These are phyloP conservation scores for Lasioglossum figueresi DNA, from an alignment of 2,888 invertebrate species.

Conservation along the genomic window DNA sequence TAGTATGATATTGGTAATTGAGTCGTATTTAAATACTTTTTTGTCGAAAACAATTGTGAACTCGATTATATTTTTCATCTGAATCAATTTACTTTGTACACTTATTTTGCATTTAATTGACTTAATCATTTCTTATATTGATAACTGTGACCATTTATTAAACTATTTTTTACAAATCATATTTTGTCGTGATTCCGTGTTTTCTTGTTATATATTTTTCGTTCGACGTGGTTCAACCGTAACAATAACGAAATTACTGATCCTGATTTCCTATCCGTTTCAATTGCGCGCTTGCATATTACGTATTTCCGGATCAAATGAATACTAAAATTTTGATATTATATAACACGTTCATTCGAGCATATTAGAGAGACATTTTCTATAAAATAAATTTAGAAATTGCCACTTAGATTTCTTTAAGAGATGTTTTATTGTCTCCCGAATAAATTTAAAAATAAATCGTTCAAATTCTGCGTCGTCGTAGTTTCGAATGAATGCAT, in stretches of 20 bases:
- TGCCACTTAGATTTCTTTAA: slow-evolving; percentile 18
- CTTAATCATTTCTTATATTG: neutral
- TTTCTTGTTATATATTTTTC: slow-evolving; percentile 8
- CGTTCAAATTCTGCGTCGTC: neutral
- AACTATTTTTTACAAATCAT: slow-evolving; percentile 5
- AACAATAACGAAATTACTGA: neutral
- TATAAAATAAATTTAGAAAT: slow-evolving; percentile 44
- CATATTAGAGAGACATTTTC: slow-evolving; percentile 13
- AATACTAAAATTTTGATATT: slow-evolving; percentile 34
- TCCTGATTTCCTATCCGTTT: neutral
- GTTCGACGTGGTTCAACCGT: neutral
- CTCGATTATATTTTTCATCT: slow-evolving; percentile 67
- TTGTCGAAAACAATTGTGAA: slow-evolving; percentile 53
- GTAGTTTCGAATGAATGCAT: neutral
- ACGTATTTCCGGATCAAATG: neutral
- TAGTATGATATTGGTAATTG: slow-evolving; percentile 50
- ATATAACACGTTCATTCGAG: neutral
- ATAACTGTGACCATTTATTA: neutral
- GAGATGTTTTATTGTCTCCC: slow-evolving; percentile 20
- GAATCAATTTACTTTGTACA: slow-evolving; percentile 7
- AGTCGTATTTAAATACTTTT: slow-evolving; percentile 56
- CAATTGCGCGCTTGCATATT: neutral
- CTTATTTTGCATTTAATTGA: neutral
- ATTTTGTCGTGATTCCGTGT: slow-evolving; percentile 14
- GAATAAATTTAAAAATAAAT: neutral